A percentile compares a stretch with the other conserved stretches of the same genome.
These are phyloP conservation scores for Trissolcus brochymenae DNA, from an alignment of 2,888 invertebrate genomes.

Conservation along the genomic window DNA sequence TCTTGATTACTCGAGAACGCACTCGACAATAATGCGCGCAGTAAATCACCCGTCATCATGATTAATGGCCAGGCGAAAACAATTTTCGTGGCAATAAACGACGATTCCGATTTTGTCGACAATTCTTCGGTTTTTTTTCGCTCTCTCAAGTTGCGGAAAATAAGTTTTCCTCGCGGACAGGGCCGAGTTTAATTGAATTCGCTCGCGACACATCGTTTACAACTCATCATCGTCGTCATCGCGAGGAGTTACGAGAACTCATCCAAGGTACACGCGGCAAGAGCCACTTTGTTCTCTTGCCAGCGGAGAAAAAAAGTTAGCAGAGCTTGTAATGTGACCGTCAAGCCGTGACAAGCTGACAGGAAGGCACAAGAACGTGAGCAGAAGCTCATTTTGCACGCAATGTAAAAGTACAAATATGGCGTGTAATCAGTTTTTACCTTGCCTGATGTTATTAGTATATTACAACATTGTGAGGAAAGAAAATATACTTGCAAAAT, in stretches of 20 bases:
- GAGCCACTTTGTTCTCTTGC: constrained; percentile 33
- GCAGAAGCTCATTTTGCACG: constrained; percentile 57
- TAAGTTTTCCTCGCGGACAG: not conserved
- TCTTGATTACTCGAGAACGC: constrained; percentile 1
- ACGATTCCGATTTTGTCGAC: constrained; percentile 7
- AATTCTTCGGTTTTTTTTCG: not conserved
- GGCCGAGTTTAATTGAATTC: constrained; percentile 19
- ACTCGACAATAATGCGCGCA: not conserved
- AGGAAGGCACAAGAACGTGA: constrained; percentile 57
- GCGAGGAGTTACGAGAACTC: constrained; percentile 18
- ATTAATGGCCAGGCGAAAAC: constrained; percentile 19
- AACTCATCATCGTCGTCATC: constrained; percentile 43
- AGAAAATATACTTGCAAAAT: too few species aligned
- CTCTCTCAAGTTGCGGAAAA: constrained; percentile 7
- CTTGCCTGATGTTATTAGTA: constrained; percentile 10
- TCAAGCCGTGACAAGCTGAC: constrained; percentile 69
- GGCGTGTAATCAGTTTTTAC: constrained; percentile 56
- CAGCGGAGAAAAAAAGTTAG: constrained; percentile 63
- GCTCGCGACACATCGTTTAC: constrained; percentile 22
- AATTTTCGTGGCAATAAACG: constrained; percentile 14
- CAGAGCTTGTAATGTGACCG: constrained; percentile 72
- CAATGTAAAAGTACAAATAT: constrained; percentile 59
- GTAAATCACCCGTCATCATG: constrained; percentile 17
- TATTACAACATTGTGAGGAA: too few species aligned
- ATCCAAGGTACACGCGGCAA: not conserved